Evolutionary conservation across 2,888 invertebrate species (phyloP).

Genomic region (Diaphora mendica): DNA sequence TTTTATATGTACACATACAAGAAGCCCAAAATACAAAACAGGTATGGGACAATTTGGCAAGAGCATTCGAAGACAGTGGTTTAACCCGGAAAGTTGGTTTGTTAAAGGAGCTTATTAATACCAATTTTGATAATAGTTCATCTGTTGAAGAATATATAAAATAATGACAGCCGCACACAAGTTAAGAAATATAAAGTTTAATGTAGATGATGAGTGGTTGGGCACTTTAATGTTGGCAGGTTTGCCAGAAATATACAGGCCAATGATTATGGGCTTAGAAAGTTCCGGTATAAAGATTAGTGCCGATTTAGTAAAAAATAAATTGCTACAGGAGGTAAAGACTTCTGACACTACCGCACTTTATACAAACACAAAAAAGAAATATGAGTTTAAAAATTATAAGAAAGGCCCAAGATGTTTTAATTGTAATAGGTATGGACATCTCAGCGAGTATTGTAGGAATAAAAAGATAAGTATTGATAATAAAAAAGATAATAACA

Average conservation of each 20-base stretch:
- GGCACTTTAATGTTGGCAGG: too few relatives aligned
- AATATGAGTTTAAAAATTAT: not conserved
- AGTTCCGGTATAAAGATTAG: too few relatives aligned
- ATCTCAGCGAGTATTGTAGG: constrained; percentile 55
- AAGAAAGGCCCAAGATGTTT: constrained; percentile 8
- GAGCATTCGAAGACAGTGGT: constrained; percentile 27
- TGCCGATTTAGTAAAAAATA: constrained; percentile 22
- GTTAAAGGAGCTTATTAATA: constrained; percentile 35
- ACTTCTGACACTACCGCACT: not conserved
- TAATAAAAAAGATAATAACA: constrained; percentile 1
- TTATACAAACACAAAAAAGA: constrained; percentile 5
- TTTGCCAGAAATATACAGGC: too few relatives aligned
- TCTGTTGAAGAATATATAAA: constrained; percentile 26
- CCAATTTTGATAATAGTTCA: constrained; percentile 29
- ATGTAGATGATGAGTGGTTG: constrained; percentile 39
- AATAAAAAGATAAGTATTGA: not conserved
- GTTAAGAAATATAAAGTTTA: constrained; percentile 31
- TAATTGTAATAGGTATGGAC: constrained; percentile 27
- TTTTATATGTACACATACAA: constrained; percentile 29
- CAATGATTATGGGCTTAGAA: too few relatives aligned
- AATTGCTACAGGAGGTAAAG: constrained; percentile 6
- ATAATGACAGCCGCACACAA: constrained; percentile 25
- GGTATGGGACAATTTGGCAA: constrained; percentile 27
- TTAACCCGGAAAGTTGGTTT: constrained; percentile 32
- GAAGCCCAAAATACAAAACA: constrained; percentile 27